Base-by-base conservation (phyloP, 1,140 invertebrate genomes). In the Drosophila grimshawi region DNA sequence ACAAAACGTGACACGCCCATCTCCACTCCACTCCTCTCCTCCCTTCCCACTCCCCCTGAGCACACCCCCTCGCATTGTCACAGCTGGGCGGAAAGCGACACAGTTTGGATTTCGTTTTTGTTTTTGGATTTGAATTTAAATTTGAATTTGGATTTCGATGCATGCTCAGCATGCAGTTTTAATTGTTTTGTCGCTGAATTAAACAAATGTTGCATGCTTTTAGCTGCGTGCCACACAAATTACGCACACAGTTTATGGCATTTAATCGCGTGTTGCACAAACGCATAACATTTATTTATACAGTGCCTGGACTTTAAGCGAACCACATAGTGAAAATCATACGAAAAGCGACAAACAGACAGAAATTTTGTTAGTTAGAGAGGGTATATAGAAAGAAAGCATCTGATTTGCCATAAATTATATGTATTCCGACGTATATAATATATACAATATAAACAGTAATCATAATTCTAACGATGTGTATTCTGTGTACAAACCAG, bases 111-210 rank as follows among this genome's bases (percentile, higher is more conserved):
- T 48, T 37, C 55, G 33, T 49, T 61, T 62, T 80, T 45, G 61
- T 53, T 55, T 19, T 19, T 19, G 19, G 19, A 46, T 46, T 48
- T 37, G 59, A 63, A 51, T 59, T 60, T 39, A 35, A 27, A 46
- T 66, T 66, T 49, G 53, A n/a, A 53, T 69, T 55, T 41, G 37
- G 10, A 32, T 56, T 56, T 64, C 29, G 8, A 55, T 60, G 37
- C 19, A 10, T 77, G 78, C 83, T 73, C 83, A 86, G 82, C 80
- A 81, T 86, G 76, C 59, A 74, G 72, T 77, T 88, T 83, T 78
- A 88, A 88, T 88, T 83, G 80, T 78, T 88, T 86, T 76, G 76
- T 69, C 78, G 82, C 82, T 86, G 53, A 78, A 78, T 77, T 81
- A 80, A 76, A 78, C 57, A 33, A 37, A 41, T 30, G 52, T 41